These are phyloP conservation scores for Perca flavescens DNA, from an alignment of 2,113 vertebrate genomes.

Conservation along the genomic window DNA sequence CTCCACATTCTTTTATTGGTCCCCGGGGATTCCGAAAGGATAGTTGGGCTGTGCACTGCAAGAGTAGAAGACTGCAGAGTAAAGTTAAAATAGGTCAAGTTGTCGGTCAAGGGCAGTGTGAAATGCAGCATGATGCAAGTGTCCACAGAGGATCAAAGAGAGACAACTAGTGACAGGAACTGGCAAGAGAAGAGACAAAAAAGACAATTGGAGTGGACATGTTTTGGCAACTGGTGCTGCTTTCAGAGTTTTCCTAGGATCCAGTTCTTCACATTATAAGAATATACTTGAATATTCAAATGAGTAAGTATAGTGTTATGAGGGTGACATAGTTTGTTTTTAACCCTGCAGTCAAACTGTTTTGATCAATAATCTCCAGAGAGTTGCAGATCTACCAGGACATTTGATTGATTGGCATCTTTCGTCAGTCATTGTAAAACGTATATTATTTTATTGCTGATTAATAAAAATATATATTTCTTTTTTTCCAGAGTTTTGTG, in stretches of 20 bases:
- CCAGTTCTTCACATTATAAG: background rate
- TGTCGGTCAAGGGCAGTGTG: background rate
- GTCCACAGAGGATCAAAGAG: slow-evolving; percentile 16
- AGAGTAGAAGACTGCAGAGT: background rate
- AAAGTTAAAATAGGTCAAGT: background rate
- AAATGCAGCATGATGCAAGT: background rate
- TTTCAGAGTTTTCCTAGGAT: background rate
- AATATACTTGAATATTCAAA: background rate
- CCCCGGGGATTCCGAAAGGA: background rate
- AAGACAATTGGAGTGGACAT: background rate
- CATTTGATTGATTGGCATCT: background rate
- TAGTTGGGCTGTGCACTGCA: background rate
- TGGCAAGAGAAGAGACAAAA: background rate
- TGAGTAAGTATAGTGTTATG: background rate
- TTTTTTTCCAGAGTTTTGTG: background rate
- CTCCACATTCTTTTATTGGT: background rate
- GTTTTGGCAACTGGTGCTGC: background rate
- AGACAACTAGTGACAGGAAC: background rate
- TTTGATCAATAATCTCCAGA: background rate
- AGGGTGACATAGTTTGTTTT: background rate
- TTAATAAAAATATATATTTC: too few species aligned
- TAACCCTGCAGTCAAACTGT: background rate
- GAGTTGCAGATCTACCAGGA: background rate
- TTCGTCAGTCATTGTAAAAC: too few species aligned
- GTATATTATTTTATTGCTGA: too few species aligned